Evolutionary conservation across 2,888 invertebrate species (phyloP).

Genomic region (Holacanthella duospinosa): DNA sequence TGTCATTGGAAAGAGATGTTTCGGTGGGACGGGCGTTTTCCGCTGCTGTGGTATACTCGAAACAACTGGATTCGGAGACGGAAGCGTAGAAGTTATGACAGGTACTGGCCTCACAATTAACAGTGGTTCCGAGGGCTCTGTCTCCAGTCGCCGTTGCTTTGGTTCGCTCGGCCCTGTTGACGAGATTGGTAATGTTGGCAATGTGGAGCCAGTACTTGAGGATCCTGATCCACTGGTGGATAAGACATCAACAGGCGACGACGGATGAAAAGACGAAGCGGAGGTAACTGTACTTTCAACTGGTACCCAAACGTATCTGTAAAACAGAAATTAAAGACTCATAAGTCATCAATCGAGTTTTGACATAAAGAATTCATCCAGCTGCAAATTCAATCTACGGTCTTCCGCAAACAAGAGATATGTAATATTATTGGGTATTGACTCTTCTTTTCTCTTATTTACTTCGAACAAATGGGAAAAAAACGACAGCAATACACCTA

Average conservation of each 20-base stretch:
- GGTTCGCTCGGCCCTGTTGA: not conserved
- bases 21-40: not conserved
- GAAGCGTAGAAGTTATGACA: not conserved
- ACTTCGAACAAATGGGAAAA: too few relatives aligned
- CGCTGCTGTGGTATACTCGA: not conserved
- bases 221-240: too few relatives aligned
- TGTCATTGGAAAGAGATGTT: not conserved
- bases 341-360: not conserved
- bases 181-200: not conserved
- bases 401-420: too few relatives aligned
- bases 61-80: not conserved
- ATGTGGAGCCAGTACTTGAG: not conserved
- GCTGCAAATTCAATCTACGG: too few relatives aligned
- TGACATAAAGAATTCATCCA: not conserved
- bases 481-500: too few relatives aligned
- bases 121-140: not conserved
- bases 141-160: not conserved
- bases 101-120: not conserved
- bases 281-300: conserved; percentile 7
- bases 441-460: too few relatives aligned
- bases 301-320: conserved; percentile 11
- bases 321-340: conserved; percentile 1
- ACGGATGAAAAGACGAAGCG: not conserved
- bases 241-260: too few relatives aligned
- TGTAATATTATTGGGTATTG: too few relatives aligned